phyloP scores from a whole-genome alignment of 2,797 vertebrate species.

The Stomatorhinus walkeri region DNA sequence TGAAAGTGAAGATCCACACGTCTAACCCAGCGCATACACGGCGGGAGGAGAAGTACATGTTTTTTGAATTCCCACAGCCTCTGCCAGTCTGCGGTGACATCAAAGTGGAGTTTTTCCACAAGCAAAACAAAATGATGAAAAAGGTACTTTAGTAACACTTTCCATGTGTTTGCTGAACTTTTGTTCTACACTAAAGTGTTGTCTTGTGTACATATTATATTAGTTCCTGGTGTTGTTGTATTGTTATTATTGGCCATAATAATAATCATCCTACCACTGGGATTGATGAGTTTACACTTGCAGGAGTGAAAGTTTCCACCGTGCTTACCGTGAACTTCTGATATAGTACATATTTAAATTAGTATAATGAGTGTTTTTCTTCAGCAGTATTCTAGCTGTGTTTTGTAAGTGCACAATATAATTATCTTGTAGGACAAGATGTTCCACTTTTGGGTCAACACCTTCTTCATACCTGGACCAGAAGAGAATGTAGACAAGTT shows the following conservation, averaged over 20 bases:
- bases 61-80: slow-evolving; percentile 89
- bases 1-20: slow-evolving; percentile 95
- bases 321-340: background rate
- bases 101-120: slow-evolving; percentile 98
- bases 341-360: background rate
- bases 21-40: slow-evolving; percentile 76
- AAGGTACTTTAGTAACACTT: slow-evolving; percentile 63
- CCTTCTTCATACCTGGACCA: slow-evolving; percentile 91
- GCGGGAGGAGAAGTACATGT: slow-evolving; percentile 86
- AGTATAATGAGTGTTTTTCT: background rate
- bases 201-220: background rate
- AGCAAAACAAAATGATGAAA: slow-evolving; percentile 97
- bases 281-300: background rate
- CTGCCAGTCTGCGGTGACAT: slow-evolving; percentile 95
- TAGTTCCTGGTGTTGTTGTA: background rate
- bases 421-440: slow-evolving; percentile 77
- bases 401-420: background rate
- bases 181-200: background rate
- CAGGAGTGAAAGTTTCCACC: background rate
- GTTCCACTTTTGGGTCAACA: slow-evolving; percentile 99
- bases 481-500: slow-evolving; percentile 80
- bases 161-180: background rate
- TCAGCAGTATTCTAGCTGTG: background rate
- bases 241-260: background rate
- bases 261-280: background rate